phyloP scores from a whole-genome alignment of 2,797 vertebrate species.

The Mormyrus proboscirostris region DNA sequence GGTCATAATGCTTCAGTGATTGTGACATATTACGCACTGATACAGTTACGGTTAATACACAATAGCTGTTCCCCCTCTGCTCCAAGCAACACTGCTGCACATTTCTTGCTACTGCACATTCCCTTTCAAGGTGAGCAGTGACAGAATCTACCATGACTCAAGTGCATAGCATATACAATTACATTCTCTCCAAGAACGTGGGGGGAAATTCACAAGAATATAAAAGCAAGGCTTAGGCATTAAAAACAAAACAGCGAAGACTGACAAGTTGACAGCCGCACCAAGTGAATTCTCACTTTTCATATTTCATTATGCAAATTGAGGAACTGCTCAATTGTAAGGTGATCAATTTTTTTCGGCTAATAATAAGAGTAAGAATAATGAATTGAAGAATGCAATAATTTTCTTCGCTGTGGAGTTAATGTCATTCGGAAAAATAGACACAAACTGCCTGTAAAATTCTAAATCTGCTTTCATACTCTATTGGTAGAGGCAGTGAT shows the following conservation, averaged over 20 bases:
- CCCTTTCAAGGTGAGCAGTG: neutral
- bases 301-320: neutral
- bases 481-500: neutral
- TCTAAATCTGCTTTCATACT: neutral
- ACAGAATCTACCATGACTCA: neutral
- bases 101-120: neutral
- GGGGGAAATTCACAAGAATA: neutral
- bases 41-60: neutral
- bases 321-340: neutral
- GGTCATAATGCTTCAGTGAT: conserved; percentile 12
- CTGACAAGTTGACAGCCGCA: neutral
- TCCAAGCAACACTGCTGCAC: neutral
- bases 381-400: neutral
- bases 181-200: neutral
- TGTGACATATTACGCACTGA: conserved; percentile 7
- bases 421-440: neutral
- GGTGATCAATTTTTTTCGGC: neutral
- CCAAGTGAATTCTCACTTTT: neutral
- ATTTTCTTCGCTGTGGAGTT: neutral
- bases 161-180: neutral
- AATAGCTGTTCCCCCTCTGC: neutral
- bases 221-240: neutral
- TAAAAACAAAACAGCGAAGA: neutral
- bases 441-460: neutral
- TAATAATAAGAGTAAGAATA: neutral